A percentile compares a stretch with the other conserved stretches of the same genome.
Conservation (phyloP, 2,113 vertebrate genomes). For the Barnardius zonarius region DNA sequence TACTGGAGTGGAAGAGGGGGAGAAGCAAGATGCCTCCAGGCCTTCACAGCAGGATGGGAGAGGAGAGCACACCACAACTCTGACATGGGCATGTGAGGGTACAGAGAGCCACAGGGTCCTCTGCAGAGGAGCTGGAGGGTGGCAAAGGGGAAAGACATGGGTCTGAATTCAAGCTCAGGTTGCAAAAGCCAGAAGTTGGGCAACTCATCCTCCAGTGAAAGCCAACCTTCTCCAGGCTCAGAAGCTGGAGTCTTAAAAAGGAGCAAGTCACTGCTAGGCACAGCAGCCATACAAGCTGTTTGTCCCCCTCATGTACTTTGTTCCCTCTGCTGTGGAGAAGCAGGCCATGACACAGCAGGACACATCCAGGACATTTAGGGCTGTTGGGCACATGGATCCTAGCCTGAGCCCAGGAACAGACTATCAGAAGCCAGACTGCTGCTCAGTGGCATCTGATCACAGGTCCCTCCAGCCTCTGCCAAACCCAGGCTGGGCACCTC, state of each 20-base stretch:
- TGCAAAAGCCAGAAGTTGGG: neutral
- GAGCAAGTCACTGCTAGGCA: neutral
- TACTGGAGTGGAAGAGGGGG: neutral
- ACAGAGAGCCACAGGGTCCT: neutral
- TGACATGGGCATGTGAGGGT: neutral
- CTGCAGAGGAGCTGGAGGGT: neutral
- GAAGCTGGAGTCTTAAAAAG: neutral
- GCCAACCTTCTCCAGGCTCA: neutral
- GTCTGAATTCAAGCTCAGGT: neutral
- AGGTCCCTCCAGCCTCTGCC: neutral
- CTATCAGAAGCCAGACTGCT: neutral
- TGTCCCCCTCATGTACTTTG: neutral
- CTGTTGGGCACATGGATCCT: neutral
- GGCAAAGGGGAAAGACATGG: neutral
- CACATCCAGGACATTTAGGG: neutral
- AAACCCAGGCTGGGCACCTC: neutral
- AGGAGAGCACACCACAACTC: neutral
- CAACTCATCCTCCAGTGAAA: neutral
- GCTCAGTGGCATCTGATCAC: neutral
- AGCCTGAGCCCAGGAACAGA: neutral
- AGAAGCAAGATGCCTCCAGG: neutral
- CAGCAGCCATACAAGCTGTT: neutral
- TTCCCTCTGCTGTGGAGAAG: neutral
- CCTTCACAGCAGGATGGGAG: neutral
- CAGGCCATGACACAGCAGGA: neutral